Evolutionary conservation across 2,888 invertebrate genomes (phyloP).

Genomic region (Zonitis immaculata): DNA sequence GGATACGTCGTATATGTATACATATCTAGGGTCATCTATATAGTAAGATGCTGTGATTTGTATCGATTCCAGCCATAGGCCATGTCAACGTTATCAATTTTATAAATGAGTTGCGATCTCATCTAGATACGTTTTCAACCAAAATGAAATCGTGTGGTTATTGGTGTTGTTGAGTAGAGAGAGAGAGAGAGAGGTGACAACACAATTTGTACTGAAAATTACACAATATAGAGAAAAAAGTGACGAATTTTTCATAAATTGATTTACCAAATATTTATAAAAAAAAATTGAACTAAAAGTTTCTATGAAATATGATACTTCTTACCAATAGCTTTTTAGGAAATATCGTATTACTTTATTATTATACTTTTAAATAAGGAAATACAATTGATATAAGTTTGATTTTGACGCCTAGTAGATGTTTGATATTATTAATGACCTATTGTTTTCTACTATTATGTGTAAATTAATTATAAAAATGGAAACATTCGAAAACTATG

Average conservation of each 20-base stretch:
- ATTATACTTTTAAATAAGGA: slow-evolving; percentile 9
- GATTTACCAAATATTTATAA: neutral
- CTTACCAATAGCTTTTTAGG: neutral
- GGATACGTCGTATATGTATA: too few relatives aligned
- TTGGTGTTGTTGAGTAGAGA: slow-evolving; percentile 5
- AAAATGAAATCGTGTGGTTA: slow-evolving; percentile 19
- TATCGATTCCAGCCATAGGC: slow-evolving; percentile 23
- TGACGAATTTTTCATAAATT: neutral
- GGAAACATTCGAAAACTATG: neutral
- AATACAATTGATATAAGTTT: slow-evolving; percentile 12
- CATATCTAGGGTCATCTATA: slow-evolving; percentile 14
- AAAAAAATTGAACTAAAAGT: neutral
- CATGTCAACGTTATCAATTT: slow-evolving; percentile 25
- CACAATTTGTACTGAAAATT: neutral
- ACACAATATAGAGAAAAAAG: neutral
- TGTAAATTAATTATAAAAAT: slow-evolving; percentile 10
- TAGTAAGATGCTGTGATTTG: slow-evolving; percentile 24
- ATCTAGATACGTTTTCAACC: slow-evolving; percentile 24
- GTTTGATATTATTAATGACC: slow-evolving; percentile 10
- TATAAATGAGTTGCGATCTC: slow-evolving; percentile 27
- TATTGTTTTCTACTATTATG: slow-evolving; percentile 15
- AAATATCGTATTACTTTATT: slow-evolving; percentile 9
- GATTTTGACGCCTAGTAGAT: slow-evolving; percentile 9
- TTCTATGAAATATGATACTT: neutral
- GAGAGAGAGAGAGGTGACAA: neutral